These are phyloP conservation scores for Falco novaeseelandiae DNA, from an alignment of 2,797 vertebrate genomes.

Conservation along the genomic window DNA sequence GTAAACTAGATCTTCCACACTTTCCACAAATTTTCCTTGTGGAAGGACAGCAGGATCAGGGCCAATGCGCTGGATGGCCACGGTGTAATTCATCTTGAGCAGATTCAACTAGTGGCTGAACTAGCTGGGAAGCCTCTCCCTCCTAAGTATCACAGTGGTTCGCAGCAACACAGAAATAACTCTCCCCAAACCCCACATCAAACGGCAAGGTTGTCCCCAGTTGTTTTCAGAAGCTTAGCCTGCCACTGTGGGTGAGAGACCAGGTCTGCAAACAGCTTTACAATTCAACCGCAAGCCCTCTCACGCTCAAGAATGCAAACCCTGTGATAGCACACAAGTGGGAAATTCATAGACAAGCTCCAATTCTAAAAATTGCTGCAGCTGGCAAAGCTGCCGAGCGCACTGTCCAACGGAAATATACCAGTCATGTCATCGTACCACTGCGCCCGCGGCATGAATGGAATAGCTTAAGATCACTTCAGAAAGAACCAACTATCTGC, in stretches of 20 bases:
- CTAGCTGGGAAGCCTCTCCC: conserved; percentile 80
- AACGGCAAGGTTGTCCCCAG: conserved; percentile 79
- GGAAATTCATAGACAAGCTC: conserved; percentile 68
- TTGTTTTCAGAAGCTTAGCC: conserved; percentile 56
- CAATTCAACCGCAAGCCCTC: conserved; percentile 60
- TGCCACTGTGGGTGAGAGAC: conserved; percentile 59
- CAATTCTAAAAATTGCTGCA: conserved; percentile 77
- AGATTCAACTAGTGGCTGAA: conserved; percentile 11
- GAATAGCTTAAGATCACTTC: background rate
- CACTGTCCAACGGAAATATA: conserved; percentile 73
- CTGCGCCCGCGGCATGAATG: background rate
- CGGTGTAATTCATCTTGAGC: background rate
- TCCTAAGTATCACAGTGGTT: background rate
- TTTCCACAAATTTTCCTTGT: background rate
- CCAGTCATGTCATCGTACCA: background rate
- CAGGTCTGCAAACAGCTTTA: conserved; percentile 40
- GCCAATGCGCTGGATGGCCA: background rate
- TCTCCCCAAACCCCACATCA: conserved; percentile 80
- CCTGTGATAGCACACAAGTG: conserved; percentile 66
- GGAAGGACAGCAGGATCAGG: background rate
- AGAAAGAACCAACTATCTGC: background rate
- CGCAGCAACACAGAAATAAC: conserved; percentile 76
- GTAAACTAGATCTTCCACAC: background rate
- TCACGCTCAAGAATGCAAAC: conserved; percentile 51
- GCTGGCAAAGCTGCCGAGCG: conserved; percentile 59